phyloP scores from a whole-genome alignment of 2,888 invertebrate genomes.

The Ophion costatus region DNA sequence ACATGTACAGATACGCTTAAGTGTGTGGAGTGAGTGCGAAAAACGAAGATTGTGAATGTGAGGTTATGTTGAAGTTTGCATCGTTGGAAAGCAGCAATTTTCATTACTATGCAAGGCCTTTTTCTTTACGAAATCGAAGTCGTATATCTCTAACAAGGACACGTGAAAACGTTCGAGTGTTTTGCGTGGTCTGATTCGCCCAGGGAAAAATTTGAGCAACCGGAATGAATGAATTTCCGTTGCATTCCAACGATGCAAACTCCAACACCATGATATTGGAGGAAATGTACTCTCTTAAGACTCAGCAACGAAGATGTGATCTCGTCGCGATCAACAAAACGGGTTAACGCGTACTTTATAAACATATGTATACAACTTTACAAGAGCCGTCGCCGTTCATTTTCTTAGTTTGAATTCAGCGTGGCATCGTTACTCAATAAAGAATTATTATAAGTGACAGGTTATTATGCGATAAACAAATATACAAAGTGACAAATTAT shows the following conservation, averaged over 20 bases:
- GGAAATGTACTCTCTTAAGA: constrained; percentile 9
- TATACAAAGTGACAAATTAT: too few relatives aligned
- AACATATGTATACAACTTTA: constrained; percentile 15
- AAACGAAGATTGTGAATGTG: not conserved
- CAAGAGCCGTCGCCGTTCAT: not conserved
- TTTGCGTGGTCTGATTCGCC: too few relatives aligned
- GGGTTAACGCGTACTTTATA: constrained; percentile 19
- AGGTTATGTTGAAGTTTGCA: not conserved
- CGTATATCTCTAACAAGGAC: too few relatives aligned
- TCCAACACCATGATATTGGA: not conserved
- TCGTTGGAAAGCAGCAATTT: not conserved
- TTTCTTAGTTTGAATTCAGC: not conserved
- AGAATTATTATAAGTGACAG: too few relatives aligned
- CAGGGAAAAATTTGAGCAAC: not conserved
- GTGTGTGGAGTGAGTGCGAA: not conserved
- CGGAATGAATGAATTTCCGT: not conserved
- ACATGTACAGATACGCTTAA: not conserved
- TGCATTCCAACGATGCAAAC: not conserved
- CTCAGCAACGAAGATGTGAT: constrained; percentile 26
- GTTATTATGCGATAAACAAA: too few relatives aligned
- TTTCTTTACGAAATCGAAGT: not conserved
- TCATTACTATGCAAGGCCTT: not conserved
- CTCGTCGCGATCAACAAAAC: constrained; percentile 12
- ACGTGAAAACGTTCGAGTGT: too few relatives aligned
- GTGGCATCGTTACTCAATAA: not conserved